A percentile compares a stretch with the other conserved stretches of the same genome.
phyloP scores from a whole-genome alignment of 2,797 vertebrate genomes.

The Acrossocheilus fasciatus region DNA sequence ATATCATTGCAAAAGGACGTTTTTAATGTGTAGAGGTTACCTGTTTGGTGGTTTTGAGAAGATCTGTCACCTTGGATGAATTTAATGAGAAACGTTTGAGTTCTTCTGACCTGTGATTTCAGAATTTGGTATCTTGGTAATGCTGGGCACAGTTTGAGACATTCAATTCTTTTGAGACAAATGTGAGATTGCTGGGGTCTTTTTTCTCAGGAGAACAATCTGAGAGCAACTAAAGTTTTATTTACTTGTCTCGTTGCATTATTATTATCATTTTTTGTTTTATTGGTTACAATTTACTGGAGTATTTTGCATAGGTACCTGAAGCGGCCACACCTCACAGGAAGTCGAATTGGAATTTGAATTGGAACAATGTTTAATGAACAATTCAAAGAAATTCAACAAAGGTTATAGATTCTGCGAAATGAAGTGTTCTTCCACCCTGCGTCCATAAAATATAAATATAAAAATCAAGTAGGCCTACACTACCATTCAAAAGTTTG shows the following conservation, averaged over 20 bases:
- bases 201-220: background rate
- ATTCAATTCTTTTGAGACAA: background rate
- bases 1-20: background rate
- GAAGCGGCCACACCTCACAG: background rate
- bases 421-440: background rate
- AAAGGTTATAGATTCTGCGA: background rate
- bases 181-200: background rate
- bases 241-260: background rate
- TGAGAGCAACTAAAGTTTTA: background rate
- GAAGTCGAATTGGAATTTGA: background rate
- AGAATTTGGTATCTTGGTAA: background rate
- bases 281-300: background rate
- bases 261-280: background rate
- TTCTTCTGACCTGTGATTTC: background rate
- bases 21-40: background rate
- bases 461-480: background rate
- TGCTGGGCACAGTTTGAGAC: background rate
- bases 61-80: background rate
- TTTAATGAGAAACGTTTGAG: background rate
- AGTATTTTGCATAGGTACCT: background rate
- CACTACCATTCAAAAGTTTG: background rate
- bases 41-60: background rate
- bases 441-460: background rate
- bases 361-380: background rate
- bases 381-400: background rate